A percentile compares a stretch with the other conserved stretches of the same genome.
Conservation (phyloP, 1,140 invertebrate genomes). For the Ostrea denselamellosa region DNA sequence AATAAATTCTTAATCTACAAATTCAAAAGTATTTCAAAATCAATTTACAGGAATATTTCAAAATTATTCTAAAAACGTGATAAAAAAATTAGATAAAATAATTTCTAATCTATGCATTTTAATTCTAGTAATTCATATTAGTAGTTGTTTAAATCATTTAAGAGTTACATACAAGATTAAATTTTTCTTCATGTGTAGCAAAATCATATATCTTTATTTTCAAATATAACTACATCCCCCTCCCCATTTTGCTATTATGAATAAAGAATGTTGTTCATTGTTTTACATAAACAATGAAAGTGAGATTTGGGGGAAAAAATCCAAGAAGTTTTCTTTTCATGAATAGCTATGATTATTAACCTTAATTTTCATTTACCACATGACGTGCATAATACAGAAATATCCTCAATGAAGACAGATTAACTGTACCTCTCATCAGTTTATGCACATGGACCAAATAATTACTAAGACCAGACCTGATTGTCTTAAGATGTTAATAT, state of each 20-base stretch:
- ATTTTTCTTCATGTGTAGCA: too few species aligned
- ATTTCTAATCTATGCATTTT: background rate
- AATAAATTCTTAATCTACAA: background rate
- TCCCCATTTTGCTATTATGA: too few species aligned
- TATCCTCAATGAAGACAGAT: background rate
- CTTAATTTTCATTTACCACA: too few species aligned
- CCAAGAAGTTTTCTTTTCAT: too few species aligned
- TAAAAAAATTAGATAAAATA: background rate
- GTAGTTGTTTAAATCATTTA: background rate
- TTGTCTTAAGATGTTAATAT: slow-evolving; percentile 34
- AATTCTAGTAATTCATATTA: background rate
- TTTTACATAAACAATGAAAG: too few species aligned
- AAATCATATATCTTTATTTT: too few species aligned
- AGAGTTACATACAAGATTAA: too few species aligned
- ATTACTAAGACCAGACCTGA: background rate
- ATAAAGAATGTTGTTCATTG: too few species aligned
- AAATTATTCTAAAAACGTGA: background rate
- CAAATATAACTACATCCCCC: too few species aligned
- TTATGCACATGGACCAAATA: slow-evolving; percentile 2
- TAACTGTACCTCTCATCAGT: background rate
- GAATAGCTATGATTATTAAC: too few species aligned
- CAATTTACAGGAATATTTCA: background rate
- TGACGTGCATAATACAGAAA: background rate
- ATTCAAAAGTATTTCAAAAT: background rate
- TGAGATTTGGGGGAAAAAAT: too few species aligned